Evolutionary conservation across 2,113 vertebrate species (phyloP).

Genomic region (Brachyhypopomus gauderio): DNA sequence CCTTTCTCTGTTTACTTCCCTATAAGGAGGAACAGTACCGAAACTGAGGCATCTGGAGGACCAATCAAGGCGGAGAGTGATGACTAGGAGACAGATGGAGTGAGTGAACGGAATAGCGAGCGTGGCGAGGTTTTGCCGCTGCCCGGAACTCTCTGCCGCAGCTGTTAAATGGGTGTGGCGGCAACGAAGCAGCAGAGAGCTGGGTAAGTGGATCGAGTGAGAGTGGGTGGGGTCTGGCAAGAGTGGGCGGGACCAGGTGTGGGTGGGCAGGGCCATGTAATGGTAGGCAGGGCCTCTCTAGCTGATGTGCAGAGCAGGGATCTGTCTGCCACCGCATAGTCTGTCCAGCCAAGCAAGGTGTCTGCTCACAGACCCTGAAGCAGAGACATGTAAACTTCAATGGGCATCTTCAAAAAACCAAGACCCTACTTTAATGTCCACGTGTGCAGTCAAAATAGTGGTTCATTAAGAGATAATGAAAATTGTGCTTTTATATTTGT

Average conservation of each 20-base stretch:
- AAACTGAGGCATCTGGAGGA: slow-evolving; percentile 52
- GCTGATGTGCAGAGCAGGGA: slow-evolving; percentile 30
- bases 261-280: not conserved
- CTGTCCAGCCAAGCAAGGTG: slow-evolving; percentile 1
- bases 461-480: not conserved
- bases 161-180: slow-evolving; percentile 46
- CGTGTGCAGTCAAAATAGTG: no score
- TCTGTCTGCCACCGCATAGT: not conserved
- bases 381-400: not conserved
- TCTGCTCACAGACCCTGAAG: not conserved
- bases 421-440: no score
- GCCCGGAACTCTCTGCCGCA: slow-evolving; percentile 36
- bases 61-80: slow-evolving; percentile 36
- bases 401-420: not conserved
- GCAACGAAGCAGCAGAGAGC: slow-evolving; percentile 13
- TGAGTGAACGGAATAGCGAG: slow-evolving; percentile 35
- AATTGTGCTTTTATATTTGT: not conserved
- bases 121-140: slow-evolving; percentile 26
- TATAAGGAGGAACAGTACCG: slow-evolving; percentile 27
- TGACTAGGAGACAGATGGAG: slow-evolving; percentile 50
- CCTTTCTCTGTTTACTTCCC: slow-evolving; percentile 37
- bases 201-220: not conserved
- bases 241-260: not conserved
- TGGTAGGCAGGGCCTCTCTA: not conserved
- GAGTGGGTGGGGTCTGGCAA: not conserved